Conservation (phyloP, 2,888 invertebrate species). For the Cheiracanthium punctorium region DNA sequence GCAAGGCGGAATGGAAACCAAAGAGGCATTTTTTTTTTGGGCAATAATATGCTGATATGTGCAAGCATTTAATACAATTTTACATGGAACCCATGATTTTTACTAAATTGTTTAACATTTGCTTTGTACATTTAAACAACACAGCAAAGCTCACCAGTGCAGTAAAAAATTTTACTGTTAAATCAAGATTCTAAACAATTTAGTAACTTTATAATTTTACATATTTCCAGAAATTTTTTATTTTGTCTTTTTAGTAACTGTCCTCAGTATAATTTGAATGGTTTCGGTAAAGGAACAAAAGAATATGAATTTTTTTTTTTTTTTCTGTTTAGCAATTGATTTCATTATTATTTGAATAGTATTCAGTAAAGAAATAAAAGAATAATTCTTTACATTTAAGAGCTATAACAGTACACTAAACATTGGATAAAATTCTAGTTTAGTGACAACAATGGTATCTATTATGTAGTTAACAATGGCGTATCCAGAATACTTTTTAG, state of each 20-base stretch:
- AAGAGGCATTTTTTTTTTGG: constrained; percentile 57
- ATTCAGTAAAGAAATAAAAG: neutral
- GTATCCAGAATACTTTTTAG: neutral
- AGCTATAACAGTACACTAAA: constrained; percentile 20
- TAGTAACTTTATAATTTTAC: neutral
- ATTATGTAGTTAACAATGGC: neutral
- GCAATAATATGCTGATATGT: constrained; percentile 68
- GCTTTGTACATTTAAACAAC: constrained; percentile 57
- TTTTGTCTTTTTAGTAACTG: neutral
- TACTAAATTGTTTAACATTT: constrained; percentile 57
- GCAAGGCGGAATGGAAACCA: constrained; percentile 51
- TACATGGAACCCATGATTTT: constrained; percentile 48
- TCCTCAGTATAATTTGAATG: neutral
- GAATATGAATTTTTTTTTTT: no score
- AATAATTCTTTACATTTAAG: neutral
- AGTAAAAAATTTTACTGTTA: constrained; percentile 29
- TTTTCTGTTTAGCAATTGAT: neutral
- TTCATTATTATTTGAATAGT: neutral
- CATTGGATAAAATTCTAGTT: neutral
- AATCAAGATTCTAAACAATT: neutral
- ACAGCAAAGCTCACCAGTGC: constrained; percentile 67
- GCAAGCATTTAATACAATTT: constrained; percentile 67
- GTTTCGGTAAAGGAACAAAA: neutral
- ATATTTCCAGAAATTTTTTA: neutral
- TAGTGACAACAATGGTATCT: constrained; percentile 1